Evolutionary conservation across 2,113 vertebrate genomes (phyloP), one percentile per base, ranked within the genome.

Genomic region (Psittacus erithacus): DNA sequence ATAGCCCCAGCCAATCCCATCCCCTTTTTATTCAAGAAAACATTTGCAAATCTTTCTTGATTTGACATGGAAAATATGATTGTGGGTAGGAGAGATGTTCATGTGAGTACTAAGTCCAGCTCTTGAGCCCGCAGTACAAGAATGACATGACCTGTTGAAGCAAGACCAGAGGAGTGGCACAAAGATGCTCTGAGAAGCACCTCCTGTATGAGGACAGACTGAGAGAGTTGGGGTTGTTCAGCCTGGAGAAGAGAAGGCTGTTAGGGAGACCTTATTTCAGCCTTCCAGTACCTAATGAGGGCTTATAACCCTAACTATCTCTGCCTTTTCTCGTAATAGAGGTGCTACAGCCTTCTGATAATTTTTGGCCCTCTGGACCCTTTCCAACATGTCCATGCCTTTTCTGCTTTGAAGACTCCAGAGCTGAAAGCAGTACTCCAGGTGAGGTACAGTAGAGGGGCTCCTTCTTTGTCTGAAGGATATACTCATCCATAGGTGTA

Each of bases 271-370:
- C 33, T 59, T n/a, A 59, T n/a, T 59, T 20, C 33, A 59, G 57
- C 57, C 33, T 59, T n/a, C 33, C 57, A n/a, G 33, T 59, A n/a
- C 33, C 57, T 59, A 59, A 59, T 23, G 19, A n/a, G 33, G 57
- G 22, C 13, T n/a, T 59, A 13, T 28, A 60, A 15, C 13, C 19
- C 19, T 2, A 33, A 2, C 12, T 43, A 7, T 53, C 24, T 46
- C 3, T 7, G 6, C 3, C 22, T 84, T 24, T 68, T 29, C 7
- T 59, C 17, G 25, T 0, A 29, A 24, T 5, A 44, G 10, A 78
- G 3, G 17, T 35, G 3, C 13, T 74, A 35, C 7, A 24, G 0
- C 2, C 3, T 27, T 57, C 29, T 38, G 9, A 46, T 14, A 7
- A 47, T 47, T 29, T 71, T 39, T 7, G 6, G 9, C 10, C 5